These are phyloP conservation scores for Sesia apiformis DNA, from an alignment of 2,888 invertebrate species.

Conservation along the genomic window DNA sequence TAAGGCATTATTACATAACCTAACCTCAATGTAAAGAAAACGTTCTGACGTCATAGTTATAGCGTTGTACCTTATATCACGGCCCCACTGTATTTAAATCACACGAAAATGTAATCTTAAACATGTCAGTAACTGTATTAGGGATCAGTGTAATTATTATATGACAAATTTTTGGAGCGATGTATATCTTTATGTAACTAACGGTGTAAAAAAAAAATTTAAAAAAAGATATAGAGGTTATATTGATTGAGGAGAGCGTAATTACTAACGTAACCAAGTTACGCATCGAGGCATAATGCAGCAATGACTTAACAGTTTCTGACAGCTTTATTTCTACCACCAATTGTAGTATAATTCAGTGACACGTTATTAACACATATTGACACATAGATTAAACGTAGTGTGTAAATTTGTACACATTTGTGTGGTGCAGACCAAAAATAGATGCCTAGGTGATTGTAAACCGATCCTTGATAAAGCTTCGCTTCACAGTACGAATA, in stretches of 20 bases:
- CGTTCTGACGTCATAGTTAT: conserved; percentile 31
- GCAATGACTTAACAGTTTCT: conserved; percentile 27
- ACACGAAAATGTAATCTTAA: conserved; percentile 14
- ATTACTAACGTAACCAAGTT: conserved; percentile 6
- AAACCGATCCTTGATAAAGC: conserved; percentile 40
- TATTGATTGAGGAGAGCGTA: neutral
- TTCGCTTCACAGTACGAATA: conserved; percentile 12
- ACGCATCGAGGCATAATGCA: conserved; percentile 53
- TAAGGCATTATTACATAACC: conserved; percentile 51
- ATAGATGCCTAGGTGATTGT: conserved; percentile 27
- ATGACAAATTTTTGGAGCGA: too few relatives aligned
- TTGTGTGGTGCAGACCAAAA: conserved; percentile 35
- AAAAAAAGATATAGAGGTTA: neutral
- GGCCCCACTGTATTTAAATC: conserved; percentile 5
- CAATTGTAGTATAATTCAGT: neutral
- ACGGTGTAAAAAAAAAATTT: neutral
- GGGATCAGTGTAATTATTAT: too few relatives aligned
- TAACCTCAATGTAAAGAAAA: conserved; percentile 41
- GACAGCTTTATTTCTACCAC: neutral
- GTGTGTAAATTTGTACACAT: conserved; percentile 14
- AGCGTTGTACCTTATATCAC: conserved; percentile 12
- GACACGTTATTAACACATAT: conserved; percentile 9
- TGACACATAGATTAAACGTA: conserved; percentile 18
- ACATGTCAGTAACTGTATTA: conserved; percentile 11
- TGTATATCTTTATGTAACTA: too few relatives aligned